Conservation (phyloP, 2,113 vertebrate genomes). For the Electrona antarctica region DNA sequence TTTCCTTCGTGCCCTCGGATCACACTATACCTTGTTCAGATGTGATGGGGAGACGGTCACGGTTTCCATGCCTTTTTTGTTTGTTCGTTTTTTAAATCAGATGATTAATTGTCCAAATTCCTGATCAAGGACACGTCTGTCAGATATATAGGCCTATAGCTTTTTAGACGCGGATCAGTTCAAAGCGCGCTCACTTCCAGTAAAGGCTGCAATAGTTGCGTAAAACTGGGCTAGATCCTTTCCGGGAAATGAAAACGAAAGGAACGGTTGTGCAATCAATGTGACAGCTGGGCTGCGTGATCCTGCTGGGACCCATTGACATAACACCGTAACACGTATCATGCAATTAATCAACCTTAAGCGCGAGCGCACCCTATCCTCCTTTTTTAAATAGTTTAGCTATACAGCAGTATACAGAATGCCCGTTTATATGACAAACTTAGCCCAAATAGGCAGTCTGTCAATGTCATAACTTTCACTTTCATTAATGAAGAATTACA, state of each 20-base stretch:
- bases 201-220: not conserved
- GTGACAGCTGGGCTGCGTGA: not conserved
- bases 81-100: not conserved
- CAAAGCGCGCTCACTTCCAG: not conserved
- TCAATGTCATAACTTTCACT: no score
- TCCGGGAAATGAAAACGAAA: constrained; percentile 92
- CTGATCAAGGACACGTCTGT: not conserved
- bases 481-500: no score
- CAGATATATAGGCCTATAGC: not conserved
- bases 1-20: not conserved
- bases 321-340: not conserved
- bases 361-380: not conserved
- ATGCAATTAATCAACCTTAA: not conserved
- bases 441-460: no score
- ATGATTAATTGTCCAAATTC: constrained; percentile 2
- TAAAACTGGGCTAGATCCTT: constrained; percentile 51
- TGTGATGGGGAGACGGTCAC: constrained; percentile 48
- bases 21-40: constrained; percentile 79
- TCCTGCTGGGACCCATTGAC: no score
- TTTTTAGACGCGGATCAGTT: no score
- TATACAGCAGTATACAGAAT: no score
- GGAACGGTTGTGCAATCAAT: constrained; percentile 28
- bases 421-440: no score
- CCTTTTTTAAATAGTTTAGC: not conserved
- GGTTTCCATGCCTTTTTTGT: constrained; percentile 47